Conservation (phyloP, 2,113 vertebrate genomes). For the Chaenogobius annularis region DNA sequence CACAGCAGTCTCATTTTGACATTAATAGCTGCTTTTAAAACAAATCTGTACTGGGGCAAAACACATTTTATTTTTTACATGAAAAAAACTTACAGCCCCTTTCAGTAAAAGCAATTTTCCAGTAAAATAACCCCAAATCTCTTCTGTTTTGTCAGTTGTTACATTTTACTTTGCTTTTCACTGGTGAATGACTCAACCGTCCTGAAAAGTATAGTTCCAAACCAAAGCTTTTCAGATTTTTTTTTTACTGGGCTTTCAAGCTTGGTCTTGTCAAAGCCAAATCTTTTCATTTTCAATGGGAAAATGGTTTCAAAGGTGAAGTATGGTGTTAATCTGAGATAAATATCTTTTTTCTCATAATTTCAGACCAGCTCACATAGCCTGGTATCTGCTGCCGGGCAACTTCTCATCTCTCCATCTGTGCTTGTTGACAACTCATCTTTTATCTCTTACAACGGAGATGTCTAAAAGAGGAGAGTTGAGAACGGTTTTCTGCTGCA, state of each 20-base stretch:
- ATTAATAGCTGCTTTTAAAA: too few relatives aligned
- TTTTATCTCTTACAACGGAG: neutral
- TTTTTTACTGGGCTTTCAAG: neutral
- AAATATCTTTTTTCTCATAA: too few relatives aligned
- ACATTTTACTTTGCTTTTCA: neutral
- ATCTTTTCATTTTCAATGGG: neutral
- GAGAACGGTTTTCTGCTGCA: slow-evolving; percentile 14
- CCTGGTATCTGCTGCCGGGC: neutral
- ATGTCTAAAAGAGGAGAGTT: neutral
- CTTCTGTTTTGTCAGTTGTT: neutral
- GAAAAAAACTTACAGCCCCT: too few relatives aligned
- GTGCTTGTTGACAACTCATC: slow-evolving; percentile 1
- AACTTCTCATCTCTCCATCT: neutral
- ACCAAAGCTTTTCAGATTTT: neutral
- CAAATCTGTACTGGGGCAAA: too few relatives aligned
- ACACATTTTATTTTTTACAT: too few relatives aligned
- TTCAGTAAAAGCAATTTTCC: neutral
- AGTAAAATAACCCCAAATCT: too few relatives aligned
- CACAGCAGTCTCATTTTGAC: too few relatives aligned
- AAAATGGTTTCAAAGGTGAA: neutral
- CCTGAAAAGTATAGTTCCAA: neutral
- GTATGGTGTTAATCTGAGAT: neutral
- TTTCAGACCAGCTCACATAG: neutral
- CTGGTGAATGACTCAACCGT: too few relatives aligned
- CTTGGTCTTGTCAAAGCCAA: neutral